Percentiles rank a stretch among this genome's conserved stretches.
Evolutionary conservation across 2,888 invertebrate species (phyloP).

Genomic region (Craniophora ligustri): DNA sequence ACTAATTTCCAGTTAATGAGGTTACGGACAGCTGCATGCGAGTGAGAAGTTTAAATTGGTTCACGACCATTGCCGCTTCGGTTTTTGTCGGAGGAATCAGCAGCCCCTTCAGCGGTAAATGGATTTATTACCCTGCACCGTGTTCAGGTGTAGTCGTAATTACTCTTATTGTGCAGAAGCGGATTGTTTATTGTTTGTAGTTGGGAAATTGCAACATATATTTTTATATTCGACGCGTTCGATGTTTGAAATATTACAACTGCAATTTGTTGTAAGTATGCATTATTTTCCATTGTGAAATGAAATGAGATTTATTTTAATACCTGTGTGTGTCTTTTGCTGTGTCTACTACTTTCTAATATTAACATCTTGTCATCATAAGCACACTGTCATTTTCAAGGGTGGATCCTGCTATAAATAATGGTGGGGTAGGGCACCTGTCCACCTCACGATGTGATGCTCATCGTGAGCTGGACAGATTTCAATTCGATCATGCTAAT

Average conservation of each 20-base stretch:
- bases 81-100: conserved; percentile 82
- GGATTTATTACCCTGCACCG: conserved; percentile 81
- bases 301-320: conserved; percentile 16
- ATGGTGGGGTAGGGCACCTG: too few species aligned
- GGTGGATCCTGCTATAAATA: too few species aligned
- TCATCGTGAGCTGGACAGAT: too few species aligned
- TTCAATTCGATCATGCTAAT: too few species aligned
- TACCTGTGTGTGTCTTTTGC: too few species aligned
- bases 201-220: conserved; percentile 69
- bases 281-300: conserved; percentile 25
- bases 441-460: too few species aligned
- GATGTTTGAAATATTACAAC: conserved; percentile 50
- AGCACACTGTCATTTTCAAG: too few species aligned
- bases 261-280: conserved; percentile 33
- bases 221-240: conserved; percentile 31
- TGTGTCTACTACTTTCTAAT: too few species aligned
- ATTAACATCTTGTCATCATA: too few species aligned
- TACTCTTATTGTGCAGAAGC: conserved; percentile 76
- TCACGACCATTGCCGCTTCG: conserved; percentile 69
- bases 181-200: conserved; percentile 77
- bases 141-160: conserved; percentile 80
- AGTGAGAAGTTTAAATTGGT: conserved; percentile 81
- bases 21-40: conserved; percentile 74
- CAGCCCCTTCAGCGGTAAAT: conserved; percentile 80
- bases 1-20: conserved; percentile 73